A percentile compares a stretch with the other conserved stretches of the same genome.
Evolutionary conservation across 2,113 vertebrate species (phyloP).

Genomic region (Chroicocephalus ridibundus): DNA sequence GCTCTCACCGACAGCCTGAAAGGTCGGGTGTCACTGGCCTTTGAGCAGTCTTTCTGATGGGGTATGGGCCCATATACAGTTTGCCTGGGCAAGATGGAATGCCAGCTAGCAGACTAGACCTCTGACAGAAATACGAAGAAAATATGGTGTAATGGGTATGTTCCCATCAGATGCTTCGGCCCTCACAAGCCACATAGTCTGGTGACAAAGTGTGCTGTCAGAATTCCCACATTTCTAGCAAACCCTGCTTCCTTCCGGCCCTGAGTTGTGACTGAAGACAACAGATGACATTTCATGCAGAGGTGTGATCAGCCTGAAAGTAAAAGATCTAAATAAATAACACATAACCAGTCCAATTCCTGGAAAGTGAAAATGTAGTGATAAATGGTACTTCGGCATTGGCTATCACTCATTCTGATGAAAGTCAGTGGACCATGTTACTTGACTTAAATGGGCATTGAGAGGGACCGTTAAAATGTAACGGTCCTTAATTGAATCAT

Average conservation of each 20-base stretch:
- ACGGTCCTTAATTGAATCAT: neutral
- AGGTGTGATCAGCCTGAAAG: neutral
- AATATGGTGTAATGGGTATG: neutral
- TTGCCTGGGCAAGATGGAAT: neutral
- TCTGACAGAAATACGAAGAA: neutral
- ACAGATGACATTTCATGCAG: neutral
- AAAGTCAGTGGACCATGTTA: neutral
- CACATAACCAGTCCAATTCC: neutral
- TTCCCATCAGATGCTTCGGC: neutral
- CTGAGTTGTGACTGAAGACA: neutral
- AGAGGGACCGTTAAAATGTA: neutral
- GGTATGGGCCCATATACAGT: neutral
- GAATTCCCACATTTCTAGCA: neutral
- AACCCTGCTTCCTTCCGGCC: neutral
- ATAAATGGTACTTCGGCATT: neutral
- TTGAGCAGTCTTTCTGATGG: neutral
- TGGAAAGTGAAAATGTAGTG: neutral
- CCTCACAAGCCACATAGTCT: neutral
- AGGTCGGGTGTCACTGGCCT: neutral
- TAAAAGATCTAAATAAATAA: neutral
- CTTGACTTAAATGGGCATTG: neutral
- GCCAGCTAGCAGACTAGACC: neutral
- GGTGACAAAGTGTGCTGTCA: neutral
- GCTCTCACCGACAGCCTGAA: neutral
- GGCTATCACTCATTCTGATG: neutral